Conservation (phyloP, 2,888 invertebrate species). For the Priapulus caudatus region DNA sequence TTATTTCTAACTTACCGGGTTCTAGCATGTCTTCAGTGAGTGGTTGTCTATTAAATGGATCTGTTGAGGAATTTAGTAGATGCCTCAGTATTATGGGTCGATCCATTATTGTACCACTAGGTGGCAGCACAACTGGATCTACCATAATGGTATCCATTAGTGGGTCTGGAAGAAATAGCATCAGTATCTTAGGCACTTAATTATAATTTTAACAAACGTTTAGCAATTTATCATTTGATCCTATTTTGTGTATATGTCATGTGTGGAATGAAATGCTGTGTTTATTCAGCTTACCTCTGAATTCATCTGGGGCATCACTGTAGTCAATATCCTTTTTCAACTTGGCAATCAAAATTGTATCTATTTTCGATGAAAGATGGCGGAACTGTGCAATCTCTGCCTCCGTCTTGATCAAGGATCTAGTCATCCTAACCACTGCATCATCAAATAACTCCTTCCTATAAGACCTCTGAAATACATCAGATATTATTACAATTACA, state of each 20-base stretch:
- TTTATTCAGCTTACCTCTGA: constrained; percentile 56
- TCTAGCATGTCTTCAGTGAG: constrained; percentile 84
- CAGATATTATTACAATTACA: too few species aligned
- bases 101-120: constrained; percentile 73
- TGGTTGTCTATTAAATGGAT: constrained; percentile 93
- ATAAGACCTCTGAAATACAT: constrained; percentile 72
- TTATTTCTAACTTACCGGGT: constrained; percentile 63
- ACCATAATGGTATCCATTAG: constrained; percentile 95
- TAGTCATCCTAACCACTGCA: constrained; percentile 67
- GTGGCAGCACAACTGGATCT: constrained; percentile 78
- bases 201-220: too few species aligned
- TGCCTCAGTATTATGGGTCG: constrained; percentile 82
- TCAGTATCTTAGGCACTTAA: too few species aligned
- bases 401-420: constrained; percentile 67
- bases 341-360: constrained; percentile 57
- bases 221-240: too few species aligned
- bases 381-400: constrained; percentile 74
- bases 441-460: constrained; percentile 81
- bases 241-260: too few species aligned
- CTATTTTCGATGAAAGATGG: constrained; percentile 58
- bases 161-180: constrained; percentile 51
- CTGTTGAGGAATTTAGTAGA: constrained; percentile 84
- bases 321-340: constrained; percentile 79
- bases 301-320: constrained; percentile 91
- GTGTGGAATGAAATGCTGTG: too few species aligned